Conservation (phyloP, 2,888 invertebrate species). For the Caenorhabditis sp. region DNA sequence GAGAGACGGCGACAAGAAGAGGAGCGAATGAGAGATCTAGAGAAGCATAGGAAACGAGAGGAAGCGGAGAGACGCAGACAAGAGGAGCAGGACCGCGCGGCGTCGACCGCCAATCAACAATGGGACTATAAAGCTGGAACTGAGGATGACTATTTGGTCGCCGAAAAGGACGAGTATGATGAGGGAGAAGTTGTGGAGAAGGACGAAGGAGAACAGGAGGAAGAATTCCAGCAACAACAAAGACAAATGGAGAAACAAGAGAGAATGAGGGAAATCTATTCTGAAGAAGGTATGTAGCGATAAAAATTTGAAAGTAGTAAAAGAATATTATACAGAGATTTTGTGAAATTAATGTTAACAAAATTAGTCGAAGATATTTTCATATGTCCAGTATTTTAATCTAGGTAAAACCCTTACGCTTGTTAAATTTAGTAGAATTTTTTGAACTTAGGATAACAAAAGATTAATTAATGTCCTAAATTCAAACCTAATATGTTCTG, state of each 20-base stretch:
- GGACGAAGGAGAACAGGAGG: constrained; percentile 2
- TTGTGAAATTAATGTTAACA: too few species aligned
- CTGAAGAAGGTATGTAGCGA: too few species aligned
- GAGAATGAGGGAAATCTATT: too few species aligned
- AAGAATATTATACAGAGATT: too few species aligned
- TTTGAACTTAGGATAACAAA: too few species aligned
- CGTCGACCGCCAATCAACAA: constrained; percentile 10
- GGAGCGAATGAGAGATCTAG: background rate
- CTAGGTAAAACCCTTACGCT: too few species aligned
- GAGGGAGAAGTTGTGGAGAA: constrained; percentile 25
- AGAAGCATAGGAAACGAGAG: background rate
- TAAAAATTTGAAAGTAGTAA: too few species aligned
- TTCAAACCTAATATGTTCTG: too few species aligned
- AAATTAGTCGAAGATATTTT: too few species aligned
- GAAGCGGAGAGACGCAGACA: constrained; percentile 1
- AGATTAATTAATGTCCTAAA: too few species aligned
- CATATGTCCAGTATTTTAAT: too few species aligned
- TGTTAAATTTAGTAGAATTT: too few species aligned
- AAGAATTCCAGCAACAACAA: background rate
- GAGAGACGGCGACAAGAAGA: background rate
- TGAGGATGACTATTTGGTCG: constrained; percentile 28
- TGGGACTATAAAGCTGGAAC: constrained; percentile 19
- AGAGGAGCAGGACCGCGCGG: background rate
- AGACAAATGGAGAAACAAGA: background rate
- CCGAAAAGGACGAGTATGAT: constrained; percentile 30